Evolutionary conservation across 2,113 vertebrate genomes (phyloP).

Genomic region (Zosterops japonicus): DNA sequence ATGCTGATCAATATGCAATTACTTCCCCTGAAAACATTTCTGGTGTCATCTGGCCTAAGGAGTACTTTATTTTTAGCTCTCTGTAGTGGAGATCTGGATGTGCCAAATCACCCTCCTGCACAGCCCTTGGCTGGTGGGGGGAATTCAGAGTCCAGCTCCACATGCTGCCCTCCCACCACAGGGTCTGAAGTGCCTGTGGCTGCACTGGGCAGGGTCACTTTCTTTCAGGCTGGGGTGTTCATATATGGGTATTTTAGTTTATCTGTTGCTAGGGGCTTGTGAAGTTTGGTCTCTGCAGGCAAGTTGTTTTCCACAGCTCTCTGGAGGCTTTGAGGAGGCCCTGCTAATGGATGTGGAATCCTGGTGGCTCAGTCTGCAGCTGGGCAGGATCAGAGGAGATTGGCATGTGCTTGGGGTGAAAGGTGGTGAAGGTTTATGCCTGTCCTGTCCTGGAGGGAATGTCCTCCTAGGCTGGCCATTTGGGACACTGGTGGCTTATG

Average conservation of each 20-base stretch:
- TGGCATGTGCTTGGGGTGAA: too few species aligned
- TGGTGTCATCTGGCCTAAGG: constrained; percentile 46
- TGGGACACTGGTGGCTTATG: not conserved
- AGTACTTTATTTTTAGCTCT: constrained; percentile 62
- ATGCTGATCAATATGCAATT: constrained; percentile 81
- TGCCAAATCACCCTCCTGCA: not conserved
- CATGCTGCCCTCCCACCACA: fast-evolving
- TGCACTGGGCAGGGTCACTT: not conserved
- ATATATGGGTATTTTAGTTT: fast-evolving
- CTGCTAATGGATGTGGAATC: not conserved
- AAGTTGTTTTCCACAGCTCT: not conserved
- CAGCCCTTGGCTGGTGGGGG: fast-evolving
- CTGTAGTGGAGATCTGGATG: not conserved
- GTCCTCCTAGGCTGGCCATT: not conserved
- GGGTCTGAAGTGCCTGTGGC: not conserved
- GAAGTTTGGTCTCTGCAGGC: not conserved
- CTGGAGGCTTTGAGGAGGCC: not conserved
- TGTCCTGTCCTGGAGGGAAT: not conserved
- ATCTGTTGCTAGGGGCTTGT: not conserved
- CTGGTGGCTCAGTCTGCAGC: not conserved
- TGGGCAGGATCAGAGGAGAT: not conserved
- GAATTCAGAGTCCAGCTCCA: not conserved
- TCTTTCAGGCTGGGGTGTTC: not conserved
- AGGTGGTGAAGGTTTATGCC: not conserved
- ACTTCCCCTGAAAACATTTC: constrained; percentile 70